Conservation (phyloP, 2,113 vertebrate genomes). For the Notarius lentiginosus region DNA sequence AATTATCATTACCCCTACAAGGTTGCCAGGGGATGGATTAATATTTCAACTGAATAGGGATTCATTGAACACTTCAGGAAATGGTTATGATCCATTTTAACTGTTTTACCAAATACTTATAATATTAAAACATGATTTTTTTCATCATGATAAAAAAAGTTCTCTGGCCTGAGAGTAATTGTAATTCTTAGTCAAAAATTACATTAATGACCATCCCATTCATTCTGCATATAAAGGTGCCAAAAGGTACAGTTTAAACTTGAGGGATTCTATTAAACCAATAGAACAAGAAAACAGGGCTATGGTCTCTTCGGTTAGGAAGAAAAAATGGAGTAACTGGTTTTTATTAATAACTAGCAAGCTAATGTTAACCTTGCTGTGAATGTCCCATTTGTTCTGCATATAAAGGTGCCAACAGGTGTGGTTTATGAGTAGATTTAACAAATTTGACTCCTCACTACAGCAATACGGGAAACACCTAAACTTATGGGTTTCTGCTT, state of each 20-base stretch:
- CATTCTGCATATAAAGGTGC: not conserved
- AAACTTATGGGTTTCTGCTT: not conserved
- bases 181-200: not conserved
- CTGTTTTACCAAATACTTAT: not conserved
- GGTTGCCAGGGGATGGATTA: no score
- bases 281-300: no score
- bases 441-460: not conserved
- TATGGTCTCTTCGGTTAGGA: no score
- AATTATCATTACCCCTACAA: no score
- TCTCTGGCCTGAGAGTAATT: no score
- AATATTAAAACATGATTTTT: not conserved
- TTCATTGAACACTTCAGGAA: not conserved
- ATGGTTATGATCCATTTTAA: not conserved
- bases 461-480: not conserved
- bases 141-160: not conserved
- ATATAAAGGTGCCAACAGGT: not conserved
- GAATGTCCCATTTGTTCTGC: not conserved
- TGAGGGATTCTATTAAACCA: no score
- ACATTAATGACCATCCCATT: not conserved
- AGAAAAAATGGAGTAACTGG: no score
- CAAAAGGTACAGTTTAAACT: not conserved
- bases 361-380: not conserved
- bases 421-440: not conserved
- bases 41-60: no score
- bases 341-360: no score